Conservation (phyloP, 2,113 vertebrate species). For the Caracal caracal region DNA sequence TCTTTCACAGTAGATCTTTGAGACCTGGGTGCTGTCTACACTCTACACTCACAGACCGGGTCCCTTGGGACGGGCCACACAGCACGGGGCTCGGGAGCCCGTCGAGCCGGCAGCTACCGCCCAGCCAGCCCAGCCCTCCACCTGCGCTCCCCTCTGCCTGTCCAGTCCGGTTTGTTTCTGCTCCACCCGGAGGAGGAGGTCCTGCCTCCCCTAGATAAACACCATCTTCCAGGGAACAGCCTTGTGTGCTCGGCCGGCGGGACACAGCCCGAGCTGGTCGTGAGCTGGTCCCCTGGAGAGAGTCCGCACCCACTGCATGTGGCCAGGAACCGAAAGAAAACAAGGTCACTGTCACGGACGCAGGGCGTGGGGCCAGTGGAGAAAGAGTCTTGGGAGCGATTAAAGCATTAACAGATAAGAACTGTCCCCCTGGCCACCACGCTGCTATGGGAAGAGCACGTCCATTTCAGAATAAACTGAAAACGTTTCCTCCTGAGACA, state of each 20-base stretch:
- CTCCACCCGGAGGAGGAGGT: neutral
- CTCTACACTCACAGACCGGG: too few species aligned
- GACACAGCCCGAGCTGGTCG: neutral
- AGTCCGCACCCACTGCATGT: neutral
- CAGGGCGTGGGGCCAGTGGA: neutral
- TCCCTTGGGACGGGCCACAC: neutral
- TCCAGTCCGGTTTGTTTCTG: neutral
- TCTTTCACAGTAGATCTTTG: neutral
- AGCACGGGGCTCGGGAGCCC: neutral
- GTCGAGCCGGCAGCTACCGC: fast-evolving
- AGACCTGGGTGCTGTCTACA: neutral
- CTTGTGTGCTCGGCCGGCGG: neutral
- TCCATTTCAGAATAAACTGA: neutral
- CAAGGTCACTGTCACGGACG: slow-evolving; percentile 39
- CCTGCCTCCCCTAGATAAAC: neutral
- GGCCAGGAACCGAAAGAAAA: neutral
- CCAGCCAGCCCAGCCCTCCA: neutral
- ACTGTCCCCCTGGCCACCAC: fast-evolving
- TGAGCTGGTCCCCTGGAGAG: neutral
- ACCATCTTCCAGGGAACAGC: neutral
- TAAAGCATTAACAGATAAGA: neutral
- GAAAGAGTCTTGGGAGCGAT: neutral
- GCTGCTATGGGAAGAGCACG: fast-evolving
- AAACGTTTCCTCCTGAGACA: neutral
- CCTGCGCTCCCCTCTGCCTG: fast-evolving